Evolutionary conservation across 2,888 invertebrate genomes (phyloP), one percentile per base, ranked within the genome.

Genomic region (Choristoneura rosaceana): DNA sequence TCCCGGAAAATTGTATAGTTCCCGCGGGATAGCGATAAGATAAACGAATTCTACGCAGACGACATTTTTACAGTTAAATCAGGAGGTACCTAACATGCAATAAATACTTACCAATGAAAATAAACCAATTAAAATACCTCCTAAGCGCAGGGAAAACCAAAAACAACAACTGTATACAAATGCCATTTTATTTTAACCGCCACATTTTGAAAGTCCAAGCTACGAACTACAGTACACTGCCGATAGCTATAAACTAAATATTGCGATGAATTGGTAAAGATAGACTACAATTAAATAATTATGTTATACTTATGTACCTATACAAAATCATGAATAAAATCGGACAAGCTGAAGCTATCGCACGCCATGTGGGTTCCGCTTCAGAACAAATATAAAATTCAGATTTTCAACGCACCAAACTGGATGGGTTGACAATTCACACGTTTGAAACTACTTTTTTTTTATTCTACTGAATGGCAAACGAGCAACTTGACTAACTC

Each of bases 121-220:
- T 74, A 88, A 66, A 52, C 87, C 92, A 74, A 91, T 93, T 41
- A 94, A 75, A 77, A 94, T 90, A 34, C 92, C 93, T 34, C 91
- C 92, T 60, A 94, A 84, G 62, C 93, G 86, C 45, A 94, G 79
- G 12, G 93, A 94, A 84, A 93, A 93, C 92, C 93, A 93, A 80
- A 94, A 93, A 77, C 93, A 94, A 77, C 92, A 94, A 78, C 90
- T 92, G 74, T 94, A 94, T 5, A 93, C 89, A 50, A 91, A 80
- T 63, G 91, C 92, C 93, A 94, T 92, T 74, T 45, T 67, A 55
- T 61, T 14, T 34, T n/a, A 34, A 9, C 38, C 34, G 55, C 17
- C n/a, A 5, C 9, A 52, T 52, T 55, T 55, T 55, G 10, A 25
- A 25, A 25, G 17, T 55, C 55, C 4, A 25, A 12, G 25, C n/a